Evolutionary conservation across 2,888 invertebrate species (phyloP).

Genomic region (Aricia artaxerxes): DNA sequence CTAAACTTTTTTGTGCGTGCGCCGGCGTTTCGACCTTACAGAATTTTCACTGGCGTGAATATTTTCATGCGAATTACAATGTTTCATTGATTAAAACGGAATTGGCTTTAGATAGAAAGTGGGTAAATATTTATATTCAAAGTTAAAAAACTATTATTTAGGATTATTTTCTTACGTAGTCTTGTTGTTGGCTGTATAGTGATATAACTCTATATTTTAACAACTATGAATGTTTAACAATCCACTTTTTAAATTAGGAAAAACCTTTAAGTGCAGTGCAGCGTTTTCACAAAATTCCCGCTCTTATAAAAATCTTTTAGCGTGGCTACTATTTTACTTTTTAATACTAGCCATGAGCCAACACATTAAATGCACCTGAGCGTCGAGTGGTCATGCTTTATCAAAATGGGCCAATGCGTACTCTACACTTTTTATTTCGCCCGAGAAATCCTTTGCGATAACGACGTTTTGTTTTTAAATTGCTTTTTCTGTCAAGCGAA

Average conservation of each 20-base stretch:
- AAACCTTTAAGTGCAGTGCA: background rate
- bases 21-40: constrained; percentile 68
- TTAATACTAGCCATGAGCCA: constrained; percentile 34
- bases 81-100: background rate
- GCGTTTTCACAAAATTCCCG: background rate
- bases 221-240: background rate
- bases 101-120: background rate
- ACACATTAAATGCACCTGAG: constrained; percentile 49
- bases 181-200: background rate
- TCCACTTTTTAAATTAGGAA: background rate
- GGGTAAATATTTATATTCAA: background rate
- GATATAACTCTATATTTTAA: background rate
- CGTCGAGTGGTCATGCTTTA: constrained; percentile 64
- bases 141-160: background rate
- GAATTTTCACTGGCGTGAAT: constrained; percentile 62
- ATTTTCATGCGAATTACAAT: background rate
- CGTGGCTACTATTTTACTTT: constrained; percentile 14
- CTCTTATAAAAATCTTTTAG: background rate
- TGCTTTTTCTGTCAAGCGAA: constrained; percentile 37
- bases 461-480: constrained; percentile 54
- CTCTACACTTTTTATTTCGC: constrained; percentile 53
- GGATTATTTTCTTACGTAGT: background rate
- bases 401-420: constrained; percentile 77
- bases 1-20: constrained; percentile 77
- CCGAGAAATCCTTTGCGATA: constrained; percentile 55